These are phyloP conservation scores for Trachymyrmex cornetzi DNA, from an alignment of 1,140 invertebrate genomes.

Conservation along the genomic window DNA sequence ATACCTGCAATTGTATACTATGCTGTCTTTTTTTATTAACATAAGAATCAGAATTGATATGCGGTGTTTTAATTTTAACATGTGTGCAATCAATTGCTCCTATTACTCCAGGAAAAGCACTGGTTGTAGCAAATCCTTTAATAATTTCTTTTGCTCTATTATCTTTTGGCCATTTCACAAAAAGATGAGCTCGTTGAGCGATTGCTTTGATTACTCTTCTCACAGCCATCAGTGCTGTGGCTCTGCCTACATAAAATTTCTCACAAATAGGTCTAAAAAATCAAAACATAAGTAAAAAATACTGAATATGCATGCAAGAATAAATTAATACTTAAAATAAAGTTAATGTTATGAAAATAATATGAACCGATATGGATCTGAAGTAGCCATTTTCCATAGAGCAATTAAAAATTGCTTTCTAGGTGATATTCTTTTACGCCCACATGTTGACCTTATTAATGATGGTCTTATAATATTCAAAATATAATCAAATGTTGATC, in stretches of 20 bases:
- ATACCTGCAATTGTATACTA: conserved; percentile 15
- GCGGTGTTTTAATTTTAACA: neutral
- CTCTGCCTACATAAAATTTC: neutral
- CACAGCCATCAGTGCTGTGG: neutral
- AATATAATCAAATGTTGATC: neutral
- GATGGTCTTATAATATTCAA: neutral
- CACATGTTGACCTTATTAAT: neutral
- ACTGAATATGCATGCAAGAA: neutral
- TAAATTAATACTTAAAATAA: neutral
- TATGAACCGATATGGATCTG: conserved; percentile 5
- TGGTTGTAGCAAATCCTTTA: neutral
- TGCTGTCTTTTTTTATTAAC: neutral
- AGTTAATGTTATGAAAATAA: neutral
- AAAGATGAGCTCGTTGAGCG: neutral
- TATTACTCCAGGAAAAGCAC: conserved; percentile 13
- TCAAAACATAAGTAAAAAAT: neutral
- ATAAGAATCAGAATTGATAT: neutral
- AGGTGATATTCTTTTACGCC: neutral
- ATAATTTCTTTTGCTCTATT: neutral
- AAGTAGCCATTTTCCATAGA: neutral
- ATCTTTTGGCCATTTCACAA: neutral
- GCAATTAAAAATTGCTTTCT: neutral
- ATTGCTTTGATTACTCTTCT: conserved; percentile 8
- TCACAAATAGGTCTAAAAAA: neutral
- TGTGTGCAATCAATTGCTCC: neutral